Evolutionary conservation across 2,888 invertebrate genomes (phyloP), one percentile per base, ranked within the genome.

Genomic region (Aphodius sticticus): DNA sequence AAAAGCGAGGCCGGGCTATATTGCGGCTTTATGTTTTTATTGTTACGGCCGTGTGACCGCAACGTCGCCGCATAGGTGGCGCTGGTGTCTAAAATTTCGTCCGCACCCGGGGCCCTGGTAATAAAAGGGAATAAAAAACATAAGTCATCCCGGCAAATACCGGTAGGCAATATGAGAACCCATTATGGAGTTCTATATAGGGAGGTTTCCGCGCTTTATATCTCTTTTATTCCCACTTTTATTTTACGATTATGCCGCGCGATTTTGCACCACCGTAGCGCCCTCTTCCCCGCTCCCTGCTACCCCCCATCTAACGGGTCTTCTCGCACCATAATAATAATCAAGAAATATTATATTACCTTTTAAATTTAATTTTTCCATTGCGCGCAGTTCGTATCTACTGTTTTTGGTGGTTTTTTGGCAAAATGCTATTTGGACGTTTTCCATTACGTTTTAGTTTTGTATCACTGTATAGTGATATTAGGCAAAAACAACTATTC

Each of bases 211-310:
- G 16, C 85, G 85, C 84, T 86, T 87, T 87, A 87, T 87, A 86
- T 85, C 86, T 86, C 85, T 87, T 87, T 87, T 87, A 87, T 87
- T 86, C 84, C 85, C 86, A 83, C 84, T 84, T 86, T 87, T 86
- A 86, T 87, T 87, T 87, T 87, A 87, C 86, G 87, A 85, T 86
- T 86, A 87, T 86, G 84, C 84, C 85, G 84, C 85, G 86, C 86
- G 36, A 35, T 36, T 37, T 35, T 74, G 9, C 37, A 15, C 9
- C 74, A 35, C 16, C 74, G 36, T 35, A 35, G 9, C 70, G 70
- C 15, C 15, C 12, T 35, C 37, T 36, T n/a, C 14, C 74, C 74
- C 12, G 38, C 12, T 53, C 38, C 38, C 38, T 38, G 38, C 38
- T 9, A 12, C 3, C 53, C 53, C 53, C 12, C 12, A 12, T 53